Evolutionary conservation across 1,140 invertebrate genomes (phyloP).

Genomic region (Drosophila orena): DNA sequence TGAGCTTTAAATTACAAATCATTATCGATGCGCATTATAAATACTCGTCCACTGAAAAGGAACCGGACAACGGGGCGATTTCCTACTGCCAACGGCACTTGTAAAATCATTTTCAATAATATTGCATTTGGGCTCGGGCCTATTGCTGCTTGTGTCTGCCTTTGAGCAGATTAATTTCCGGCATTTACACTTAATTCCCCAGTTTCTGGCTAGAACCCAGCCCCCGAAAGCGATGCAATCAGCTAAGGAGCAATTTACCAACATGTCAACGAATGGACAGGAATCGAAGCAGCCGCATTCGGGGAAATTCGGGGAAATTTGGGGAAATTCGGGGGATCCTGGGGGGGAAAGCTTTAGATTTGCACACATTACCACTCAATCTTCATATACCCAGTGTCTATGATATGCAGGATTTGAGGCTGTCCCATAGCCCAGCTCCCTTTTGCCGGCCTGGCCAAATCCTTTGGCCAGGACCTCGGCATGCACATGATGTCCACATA

Average conservation of each 20-base stretch:
- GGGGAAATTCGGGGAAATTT: background rate
- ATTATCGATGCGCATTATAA: constrained; percentile 81
- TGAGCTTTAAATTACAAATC: constrained; percentile 79
- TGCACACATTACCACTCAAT: constrained; percentile 83
- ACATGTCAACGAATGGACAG: constrained; percentile 67
- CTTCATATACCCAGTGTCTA: constrained; percentile 57
- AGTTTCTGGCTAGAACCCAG: constrained; percentile 43
- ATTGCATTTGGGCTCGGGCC: constrained; percentile 52
- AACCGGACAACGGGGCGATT: constrained; percentile 52
- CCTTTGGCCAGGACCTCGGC: constrained; percentile 45
- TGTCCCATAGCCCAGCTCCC: constrained; percentile 5
- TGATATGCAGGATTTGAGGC: constrained; percentile 64
- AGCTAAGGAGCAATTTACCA: constrained; percentile 80
- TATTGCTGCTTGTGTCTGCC: constrained; percentile 16
- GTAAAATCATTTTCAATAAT: constrained; percentile 80
- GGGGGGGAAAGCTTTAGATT: constrained; percentile 67
- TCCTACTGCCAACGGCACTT: constrained; percentile 78
- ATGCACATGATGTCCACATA: constrained; percentile 78
- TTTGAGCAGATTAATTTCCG: constrained; percentile 79
- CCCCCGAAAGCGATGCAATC: constrained; percentile 72
- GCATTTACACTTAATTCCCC: constrained; percentile 75
- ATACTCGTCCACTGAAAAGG: constrained; percentile 34
- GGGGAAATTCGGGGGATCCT: constrained; percentile 10
- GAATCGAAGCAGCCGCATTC: constrained; percentile 7
- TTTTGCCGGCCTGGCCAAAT: constrained; percentile 16